A percentile compares a stretch with the other conserved stretches of the same genome.
phyloP scores from a whole-genome alignment of 2,797 vertebrate genomes.

The Coracias cyanogaster region DNA sequence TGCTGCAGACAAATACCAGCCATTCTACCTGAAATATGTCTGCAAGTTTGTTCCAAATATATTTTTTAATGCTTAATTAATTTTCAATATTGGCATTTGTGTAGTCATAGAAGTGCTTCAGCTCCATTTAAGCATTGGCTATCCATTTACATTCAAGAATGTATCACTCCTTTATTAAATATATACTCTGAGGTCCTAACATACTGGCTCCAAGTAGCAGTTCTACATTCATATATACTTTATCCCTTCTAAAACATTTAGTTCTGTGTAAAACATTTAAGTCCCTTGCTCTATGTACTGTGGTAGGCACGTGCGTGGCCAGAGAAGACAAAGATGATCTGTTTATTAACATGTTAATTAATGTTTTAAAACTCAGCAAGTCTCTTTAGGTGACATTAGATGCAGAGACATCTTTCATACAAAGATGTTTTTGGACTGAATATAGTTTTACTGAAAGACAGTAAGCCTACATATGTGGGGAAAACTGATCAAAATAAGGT shows the following conservation, averaged over 20 bases:
- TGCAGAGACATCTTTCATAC: not conserved
- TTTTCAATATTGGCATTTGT: not conserved
- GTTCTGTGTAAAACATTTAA: conserved; percentile 7
- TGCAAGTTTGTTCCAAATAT: not conserved
- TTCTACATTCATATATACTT: conserved; percentile 19
- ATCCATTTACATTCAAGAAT: not conserved
- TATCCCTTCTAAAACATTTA: conserved; percentile 29
- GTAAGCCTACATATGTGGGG: conserved; percentile 46
- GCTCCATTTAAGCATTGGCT: not conserved
- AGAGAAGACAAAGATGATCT: conserved; percentile 33
- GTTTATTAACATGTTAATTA: conserved; percentile 74
- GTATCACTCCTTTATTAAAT: conserved; percentile 12
- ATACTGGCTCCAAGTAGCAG: not conserved
- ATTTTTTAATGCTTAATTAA: not conserved
- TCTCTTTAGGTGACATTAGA: conserved; percentile 56
- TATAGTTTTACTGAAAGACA: conserved; percentile 40
- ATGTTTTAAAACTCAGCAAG: conserved; percentile 71
- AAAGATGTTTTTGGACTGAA: conserved; percentile 61
- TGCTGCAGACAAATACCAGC: not conserved
- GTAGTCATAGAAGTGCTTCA: not conserved
- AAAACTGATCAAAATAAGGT: conserved; percentile 72
- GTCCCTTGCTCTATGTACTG: not conserved
- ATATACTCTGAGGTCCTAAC: not conserved
- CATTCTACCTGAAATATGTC: not conserved
- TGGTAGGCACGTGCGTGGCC: not conserved